Conservation (phyloP, 2,797 vertebrate genomes). For the Enteromius thamalakanensis region DNA sequence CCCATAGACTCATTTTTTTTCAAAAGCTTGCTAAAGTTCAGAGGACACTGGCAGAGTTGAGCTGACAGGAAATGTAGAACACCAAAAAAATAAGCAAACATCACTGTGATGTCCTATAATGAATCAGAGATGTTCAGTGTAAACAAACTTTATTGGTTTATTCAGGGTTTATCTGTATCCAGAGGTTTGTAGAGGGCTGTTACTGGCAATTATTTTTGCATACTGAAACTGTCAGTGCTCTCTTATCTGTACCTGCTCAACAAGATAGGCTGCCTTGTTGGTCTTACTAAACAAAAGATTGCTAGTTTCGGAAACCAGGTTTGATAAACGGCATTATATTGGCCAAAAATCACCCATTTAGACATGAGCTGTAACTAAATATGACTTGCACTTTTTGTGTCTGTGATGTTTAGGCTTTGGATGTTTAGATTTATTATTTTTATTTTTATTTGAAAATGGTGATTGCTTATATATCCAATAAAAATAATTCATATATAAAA, state of each 20-base stretch:
- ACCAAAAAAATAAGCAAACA: constrained; percentile 37
- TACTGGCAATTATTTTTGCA: background rate
- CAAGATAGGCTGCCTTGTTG: background rate
- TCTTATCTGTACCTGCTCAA: constrained; percentile 19
- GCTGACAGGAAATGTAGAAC: constrained; percentile 32
- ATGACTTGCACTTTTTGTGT: background rate
- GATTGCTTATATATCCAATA: background rate
- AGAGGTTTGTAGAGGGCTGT: background rate
- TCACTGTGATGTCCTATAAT: constrained; percentile 28
- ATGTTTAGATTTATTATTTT: background rate
- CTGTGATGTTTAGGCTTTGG: background rate
- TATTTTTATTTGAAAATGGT: background rate
- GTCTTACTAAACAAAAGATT: constrained; percentile 3
- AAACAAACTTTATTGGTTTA: constrained; percentile 19
- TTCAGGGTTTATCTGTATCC: constrained; percentile 18
- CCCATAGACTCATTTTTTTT: constrained; percentile 29
- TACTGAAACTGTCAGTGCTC: background rate
- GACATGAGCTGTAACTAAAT: background rate
- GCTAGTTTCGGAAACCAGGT: background rate
- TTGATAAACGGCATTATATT: background rate
- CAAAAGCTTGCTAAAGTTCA: constrained; percentile 37
- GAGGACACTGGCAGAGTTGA: constrained; percentile 31
- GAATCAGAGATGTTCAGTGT: constrained; percentile 30
- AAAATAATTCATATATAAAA: background rate
- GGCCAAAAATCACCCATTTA: background rate